Conservation (phyloP, 2,797 vertebrate genomes). For the Parauchenoglanis ngamensis region DNA sequence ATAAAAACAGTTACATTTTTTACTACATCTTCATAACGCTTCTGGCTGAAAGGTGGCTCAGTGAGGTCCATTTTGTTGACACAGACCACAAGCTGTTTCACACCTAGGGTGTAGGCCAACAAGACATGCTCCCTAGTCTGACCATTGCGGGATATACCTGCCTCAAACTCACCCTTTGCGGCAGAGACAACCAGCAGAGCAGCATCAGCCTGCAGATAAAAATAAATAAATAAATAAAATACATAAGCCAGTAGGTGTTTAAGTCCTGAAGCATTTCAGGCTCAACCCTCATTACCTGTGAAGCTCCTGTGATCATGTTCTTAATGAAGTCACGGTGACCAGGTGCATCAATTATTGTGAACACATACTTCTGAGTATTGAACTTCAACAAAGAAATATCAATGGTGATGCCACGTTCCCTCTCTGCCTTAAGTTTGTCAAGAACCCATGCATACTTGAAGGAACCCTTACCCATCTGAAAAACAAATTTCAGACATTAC, state of each 20-base stretch:
- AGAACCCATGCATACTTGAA: conserved; percentile 84
- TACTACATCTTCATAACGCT: conserved; percentile 77
- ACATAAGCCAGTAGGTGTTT: not conserved
- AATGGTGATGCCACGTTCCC: conserved; percentile 81
- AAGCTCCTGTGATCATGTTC: conserved; percentile 85
- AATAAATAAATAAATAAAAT: too few relatives aligned
- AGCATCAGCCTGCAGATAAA: conserved; percentile 75
- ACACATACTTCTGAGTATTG: conserved; percentile 76
- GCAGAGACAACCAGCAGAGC: conserved; percentile 81
- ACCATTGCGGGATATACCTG: conserved; percentile 78
- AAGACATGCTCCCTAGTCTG: conserved; percentile 83
- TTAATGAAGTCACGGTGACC: conserved; percentile 84
- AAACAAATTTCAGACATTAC: too few relatives aligned
- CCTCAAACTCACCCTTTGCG: conserved; percentile 81
- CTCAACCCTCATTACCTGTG: conserved; percentile 67
- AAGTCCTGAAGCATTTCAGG: too few relatives aligned
- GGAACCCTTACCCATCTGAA: conserved; percentile 80
- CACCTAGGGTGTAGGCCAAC: conserved; percentile 81
- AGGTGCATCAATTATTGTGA: conserved; percentile 82
- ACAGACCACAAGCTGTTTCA: conserved; percentile 82
- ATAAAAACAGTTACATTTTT: conserved; percentile 74
- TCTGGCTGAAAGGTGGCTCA: conserved; percentile 78
- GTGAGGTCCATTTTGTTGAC: conserved; percentile 84
- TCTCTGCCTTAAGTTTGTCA: conserved; percentile 81
- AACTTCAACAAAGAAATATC: conserved; percentile 82